Evolutionary conservation across 1,140 invertebrate species (phyloP), one percentile per base, ranked within the genome.

Genomic region (Pseudomyrmex cubaensis): DNA sequence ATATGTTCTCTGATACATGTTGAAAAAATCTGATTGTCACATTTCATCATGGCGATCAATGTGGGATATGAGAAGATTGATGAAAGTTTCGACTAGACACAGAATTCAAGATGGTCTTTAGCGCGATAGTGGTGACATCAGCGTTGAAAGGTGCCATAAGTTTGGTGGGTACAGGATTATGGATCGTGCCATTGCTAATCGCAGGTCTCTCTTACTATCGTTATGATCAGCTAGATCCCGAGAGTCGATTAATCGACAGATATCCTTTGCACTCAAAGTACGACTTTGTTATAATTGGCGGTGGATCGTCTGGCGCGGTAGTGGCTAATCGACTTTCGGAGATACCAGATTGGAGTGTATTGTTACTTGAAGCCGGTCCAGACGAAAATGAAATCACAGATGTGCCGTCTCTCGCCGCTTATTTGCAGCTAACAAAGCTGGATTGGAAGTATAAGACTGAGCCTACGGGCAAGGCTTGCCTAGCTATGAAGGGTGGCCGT

Each of bases 381-480:
- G 97, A 98, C 88, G 98, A 99, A 91, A 98, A 98, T 92, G 97
- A 98, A 93, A 97, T 98, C 63, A 97, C 97, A 0, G 97, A 98
- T 90, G 97, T 99, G 17, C 98, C 98, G 4, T 97, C 97, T 46
- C 91, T 98, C 84, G 97, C 98, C 0, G 97, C 97, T 0, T 98
- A 98, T 90, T 94, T 99, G 9, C 98, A 99, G 93, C 94, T 98
- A 64, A 97, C 97, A 66, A 97, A 97, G 90, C 93, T 98, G 70
- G 98, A 99, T 92, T 99, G 98, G 98, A 96, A 97, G 82, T 99
- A 98, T 92, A 98, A 98, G 93, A 98, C 97, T 0, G 97, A 98
- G 87, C 97, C 98, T 0, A 98, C 98, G 48, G 96, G 96, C 61
- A 96, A 96, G 82, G 97, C 97, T 0, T 98, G 97, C 87, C 94